Conservation (phyloP, 2,888 invertebrate genomes). For the Xiphydria camelus region DNA sequence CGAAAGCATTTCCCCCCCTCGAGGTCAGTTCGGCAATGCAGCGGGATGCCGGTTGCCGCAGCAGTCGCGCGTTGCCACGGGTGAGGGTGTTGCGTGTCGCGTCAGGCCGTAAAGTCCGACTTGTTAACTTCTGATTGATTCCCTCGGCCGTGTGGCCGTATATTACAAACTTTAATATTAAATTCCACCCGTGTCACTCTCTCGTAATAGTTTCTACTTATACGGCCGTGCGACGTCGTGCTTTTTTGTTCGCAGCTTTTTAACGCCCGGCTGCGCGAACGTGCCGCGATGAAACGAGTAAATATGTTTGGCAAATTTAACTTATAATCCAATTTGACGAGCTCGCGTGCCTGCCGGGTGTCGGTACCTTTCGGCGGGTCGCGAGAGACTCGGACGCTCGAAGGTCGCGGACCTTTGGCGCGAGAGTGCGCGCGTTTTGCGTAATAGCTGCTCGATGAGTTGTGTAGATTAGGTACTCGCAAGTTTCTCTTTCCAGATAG, state of each 20-base stretch:
- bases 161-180: constrained; percentile 46
- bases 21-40: too few species aligned
- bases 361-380: background rate
- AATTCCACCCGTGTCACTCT: constrained; percentile 44
- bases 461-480: too few species aligned
- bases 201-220: constrained; percentile 40
- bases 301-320: constrained; percentile 20
- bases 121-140: constrained; percentile 50
- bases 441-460: too few species aligned
- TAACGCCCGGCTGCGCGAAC: too few species aligned
- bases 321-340: constrained; percentile 21
- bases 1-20: too few species aligned
- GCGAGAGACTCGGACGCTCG: constrained; percentile 10
- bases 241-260: constrained; percentile 10
- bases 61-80: too few species aligned
- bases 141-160: constrained; percentile 33
- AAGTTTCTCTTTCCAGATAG: too few species aligned
- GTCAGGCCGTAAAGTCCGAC: constrained; percentile 46
- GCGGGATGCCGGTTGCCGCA: constrained; percentile 1
- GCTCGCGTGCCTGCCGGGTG: constrained; percentile 7
- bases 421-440: background rate
- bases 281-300: constrained; percentile 18
- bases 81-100: too few species aligned
- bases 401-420: constrained; percentile 15
- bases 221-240: constrained; percentile 23